Evolutionary conservation across 2,113 vertebrate species (phyloP).

Genomic region (Paratilapia polleni): DNA sequence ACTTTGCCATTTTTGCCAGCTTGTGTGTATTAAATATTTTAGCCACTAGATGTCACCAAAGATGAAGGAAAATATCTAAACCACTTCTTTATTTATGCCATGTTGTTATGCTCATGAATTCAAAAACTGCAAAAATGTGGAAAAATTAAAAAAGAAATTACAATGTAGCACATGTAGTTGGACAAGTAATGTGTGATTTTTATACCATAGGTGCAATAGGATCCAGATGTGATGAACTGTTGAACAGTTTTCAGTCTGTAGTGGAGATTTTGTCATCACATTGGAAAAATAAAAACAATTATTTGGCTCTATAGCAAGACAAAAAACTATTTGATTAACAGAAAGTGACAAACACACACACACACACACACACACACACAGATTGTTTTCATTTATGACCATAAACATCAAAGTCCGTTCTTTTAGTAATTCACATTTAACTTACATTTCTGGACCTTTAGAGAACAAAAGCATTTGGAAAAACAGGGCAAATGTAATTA

Average conservation of each 20-base stretch:
- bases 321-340: background rate
- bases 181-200: background rate
- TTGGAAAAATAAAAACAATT: background rate
- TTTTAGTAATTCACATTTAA: too few relatives aligned
- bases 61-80: conserved; percentile 29
- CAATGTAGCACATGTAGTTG: background rate
- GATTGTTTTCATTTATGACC: background rate
- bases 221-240: background rate
- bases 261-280: background rate
- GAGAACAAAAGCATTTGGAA: background rate
- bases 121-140: background rate
- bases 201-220: background rate
- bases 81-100: background rate
- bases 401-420: background rate
- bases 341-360: background rate
- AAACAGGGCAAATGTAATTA: background rate
- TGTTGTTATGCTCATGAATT: background rate
- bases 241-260: background rate
- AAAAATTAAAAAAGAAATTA: background rate
- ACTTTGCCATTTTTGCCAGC: background rate
- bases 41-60: conserved; percentile 70
- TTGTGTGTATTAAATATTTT: background rate
- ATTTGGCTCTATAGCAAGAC: background rate
- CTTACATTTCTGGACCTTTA: background rate
- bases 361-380: background rate